Base-by-base conservation (phyloP, 2,888 invertebrate species). In the Mamestra brassicae region DNA sequence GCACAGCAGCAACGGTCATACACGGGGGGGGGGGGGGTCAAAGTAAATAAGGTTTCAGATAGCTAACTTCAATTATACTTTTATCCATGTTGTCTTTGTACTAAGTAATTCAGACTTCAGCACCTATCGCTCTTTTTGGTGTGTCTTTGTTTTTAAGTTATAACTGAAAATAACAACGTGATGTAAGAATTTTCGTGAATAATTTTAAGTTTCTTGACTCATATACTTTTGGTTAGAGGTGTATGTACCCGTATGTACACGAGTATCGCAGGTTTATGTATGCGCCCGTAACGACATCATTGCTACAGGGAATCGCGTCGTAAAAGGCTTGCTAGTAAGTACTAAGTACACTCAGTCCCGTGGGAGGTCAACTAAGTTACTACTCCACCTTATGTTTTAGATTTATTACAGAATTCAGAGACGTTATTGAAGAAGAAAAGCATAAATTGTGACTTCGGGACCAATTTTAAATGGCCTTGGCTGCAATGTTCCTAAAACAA, bases 261-360 rank as follows among this genome's bases (percentile, higher is more conserved):
- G 34, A 34, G 17, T 36, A 52, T 13, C 11, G 54, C 13, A 72
- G 52, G 13, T 57, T 71, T 69, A 81, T 69, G 47, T 71, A 13
- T 62, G 45, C 64, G 11, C 34, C 45, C 34, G 58, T 79, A 71
- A 73, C 57, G 64, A 76, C 65, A 66, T 66, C 61, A 83, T 80
- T 80, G 74, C 82, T 71, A 60, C 63, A 55, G 85, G 84, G 80
- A 86, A 81, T 83, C 61, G 65, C 77, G 63, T 86, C 82, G 85
- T 87, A 85, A 88, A 87, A 84, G 76, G 73, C 76, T 79, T 79
- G 82, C 80, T 76, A 79, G 80, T 78, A 75, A 76, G 74, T 82
- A 76, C 71, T 82, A 81, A 81, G 78, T 74, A 80, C 63, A 76
- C 78, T 58, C 61, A 62, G 68, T 73, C 83, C 71, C 75, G 15